Base-by-base conservation (phyloP, 2,888 invertebrate species). In the Polyommatus iphigenia region DNA sequence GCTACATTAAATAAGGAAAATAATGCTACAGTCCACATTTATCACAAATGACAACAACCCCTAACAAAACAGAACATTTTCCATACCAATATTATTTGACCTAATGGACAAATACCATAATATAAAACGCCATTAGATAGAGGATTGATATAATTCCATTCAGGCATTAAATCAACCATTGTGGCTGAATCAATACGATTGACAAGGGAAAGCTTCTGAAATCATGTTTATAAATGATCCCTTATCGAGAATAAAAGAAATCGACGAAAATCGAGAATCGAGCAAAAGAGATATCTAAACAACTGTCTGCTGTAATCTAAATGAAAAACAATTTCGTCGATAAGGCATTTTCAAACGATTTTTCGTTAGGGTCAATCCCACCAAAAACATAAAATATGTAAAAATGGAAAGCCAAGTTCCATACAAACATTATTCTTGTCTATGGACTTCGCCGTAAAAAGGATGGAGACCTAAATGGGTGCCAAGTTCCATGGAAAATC, bases 221-320 rank as follows among this genome's bases (percentile, higher is more conserved):
- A 24, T 62, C 62, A 62, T 62, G 62, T 62, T 62, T 62, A 62
- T 62, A 24, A 62, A 62, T 62, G 62, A 24, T 62, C 62, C 24
- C 24, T 62, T 62, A 62, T 62, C 24, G 24, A 7, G 59, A 13
- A 62, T 62, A 62, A 62, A 62, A 62, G 62, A 62, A 20, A 59
- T 59, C n/a, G 59, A 59, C 59, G 10, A 20, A 59, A 62, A 62
- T 62, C 62, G 62, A 8, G 62, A 62, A 13, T 24, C 20, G 62
- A 4, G 24, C 1, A 1, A 13, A 24, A 62, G 62, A 24, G 13
- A 59, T 62, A 62, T 62, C 62, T 62, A 20, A 62, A 24, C 24
- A 62, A 24, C 10, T 24, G 62, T 4, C 59, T 59, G 1, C 10
- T 20, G 59, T 20, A 10, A 59, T 59, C 59, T 20, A 10, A 62